Evolutionary conservation across 2,113 vertebrate species (phyloP).

Genomic region (Scartelaos histophorus): DNA sequence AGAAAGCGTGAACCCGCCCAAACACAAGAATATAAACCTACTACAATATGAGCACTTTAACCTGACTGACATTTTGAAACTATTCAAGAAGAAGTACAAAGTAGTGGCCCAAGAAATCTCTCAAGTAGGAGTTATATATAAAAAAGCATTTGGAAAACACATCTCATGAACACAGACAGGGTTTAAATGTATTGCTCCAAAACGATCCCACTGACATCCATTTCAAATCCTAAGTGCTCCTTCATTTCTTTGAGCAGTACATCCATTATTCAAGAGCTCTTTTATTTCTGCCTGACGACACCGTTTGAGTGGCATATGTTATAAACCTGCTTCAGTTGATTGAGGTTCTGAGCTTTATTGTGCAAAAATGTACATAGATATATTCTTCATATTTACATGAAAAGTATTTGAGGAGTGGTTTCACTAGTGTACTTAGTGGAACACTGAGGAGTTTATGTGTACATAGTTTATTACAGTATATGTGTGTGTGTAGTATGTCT

Average conservation of each 20-base stretch:
- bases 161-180: conserved; percentile 57
- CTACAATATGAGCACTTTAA: background rate
- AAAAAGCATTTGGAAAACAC: conserved; percentile 23
- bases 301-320: conserved; percentile 35
- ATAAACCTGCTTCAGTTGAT: conserved; percentile 43
- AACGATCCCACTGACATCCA: background rate
- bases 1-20: too few species aligned
- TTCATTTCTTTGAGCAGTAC: conserved; percentile 15
- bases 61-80: background rate
- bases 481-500: conserved; percentile 6
- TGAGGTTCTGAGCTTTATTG: conserved; percentile 44
- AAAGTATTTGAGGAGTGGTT: conserved; percentile 53
- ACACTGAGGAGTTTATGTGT: conserved; percentile 51
- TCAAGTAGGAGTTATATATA: background rate
- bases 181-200: background rate
- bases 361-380: conserved; percentile 51
- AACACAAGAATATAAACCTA: background rate
- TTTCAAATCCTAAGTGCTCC: too few species aligned
- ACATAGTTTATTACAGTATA: conserved; percentile 55
- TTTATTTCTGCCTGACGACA: too few species aligned
- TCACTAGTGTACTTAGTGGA: conserved; percentile 23
- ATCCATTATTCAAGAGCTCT: too few species aligned
- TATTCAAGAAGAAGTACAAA: background rate
- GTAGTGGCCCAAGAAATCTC: background rate
- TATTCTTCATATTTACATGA: conserved; percentile 61